Conservation (phyloP, 1,140 invertebrate genomes). For the Drosophila kanapiae region DNA sequence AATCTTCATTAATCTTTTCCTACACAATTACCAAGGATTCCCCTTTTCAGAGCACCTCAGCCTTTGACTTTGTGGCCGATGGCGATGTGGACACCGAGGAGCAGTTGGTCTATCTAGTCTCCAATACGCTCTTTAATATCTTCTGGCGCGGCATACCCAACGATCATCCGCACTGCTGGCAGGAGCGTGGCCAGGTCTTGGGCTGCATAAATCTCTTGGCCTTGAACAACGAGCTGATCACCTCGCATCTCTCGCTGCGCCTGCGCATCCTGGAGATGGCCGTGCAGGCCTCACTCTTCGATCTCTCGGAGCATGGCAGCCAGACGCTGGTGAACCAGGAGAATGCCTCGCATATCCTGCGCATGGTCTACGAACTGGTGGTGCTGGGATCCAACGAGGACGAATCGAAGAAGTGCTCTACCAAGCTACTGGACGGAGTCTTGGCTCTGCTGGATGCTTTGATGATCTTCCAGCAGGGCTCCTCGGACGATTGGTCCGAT, state of each 20-base stretch:
- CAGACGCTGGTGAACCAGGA: slow-evolving; percentile 85
- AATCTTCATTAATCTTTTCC: too few relatives aligned
- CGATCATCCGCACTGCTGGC: slow-evolving; percentile 87
- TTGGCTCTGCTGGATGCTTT: slow-evolving; percentile 86
- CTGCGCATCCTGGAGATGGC: slow-evolving; percentile 88
- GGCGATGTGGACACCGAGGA: slow-evolving; percentile 86
- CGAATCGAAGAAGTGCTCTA: slow-evolving; percentile 86
- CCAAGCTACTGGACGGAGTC: slow-evolving; percentile 87
- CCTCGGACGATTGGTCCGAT: slow-evolving; percentile 87
- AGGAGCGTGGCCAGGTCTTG: slow-evolving; percentile 88
- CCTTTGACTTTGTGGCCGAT: slow-evolving; percentile 81
- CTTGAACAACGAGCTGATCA: slow-evolving; percentile 87
- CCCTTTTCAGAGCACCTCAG: slow-evolving; percentile 51
- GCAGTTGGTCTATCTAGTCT: slow-evolving; percentile 87
- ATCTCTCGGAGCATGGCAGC: slow-evolving; percentile 86
- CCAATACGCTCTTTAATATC: slow-evolving; percentile 87
- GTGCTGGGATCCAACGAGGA: slow-evolving; percentile 87
- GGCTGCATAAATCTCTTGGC: slow-evolving; percentile 88
- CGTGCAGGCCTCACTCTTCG: slow-evolving; percentile 87
- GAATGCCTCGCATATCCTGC: slow-evolving; percentile 87
- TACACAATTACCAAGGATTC: neutral
- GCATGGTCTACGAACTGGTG: slow-evolving; percentile 88
- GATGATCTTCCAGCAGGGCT: slow-evolving; percentile 86
- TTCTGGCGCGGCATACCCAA: slow-evolving; percentile 89
- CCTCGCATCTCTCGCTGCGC: slow-evolving; percentile 87